A percentile compares a stretch with the other conserved stretches of the same genome.
Conservation (phyloP, 2,113 vertebrate genomes). For the Macrotis lagotis region DNA sequence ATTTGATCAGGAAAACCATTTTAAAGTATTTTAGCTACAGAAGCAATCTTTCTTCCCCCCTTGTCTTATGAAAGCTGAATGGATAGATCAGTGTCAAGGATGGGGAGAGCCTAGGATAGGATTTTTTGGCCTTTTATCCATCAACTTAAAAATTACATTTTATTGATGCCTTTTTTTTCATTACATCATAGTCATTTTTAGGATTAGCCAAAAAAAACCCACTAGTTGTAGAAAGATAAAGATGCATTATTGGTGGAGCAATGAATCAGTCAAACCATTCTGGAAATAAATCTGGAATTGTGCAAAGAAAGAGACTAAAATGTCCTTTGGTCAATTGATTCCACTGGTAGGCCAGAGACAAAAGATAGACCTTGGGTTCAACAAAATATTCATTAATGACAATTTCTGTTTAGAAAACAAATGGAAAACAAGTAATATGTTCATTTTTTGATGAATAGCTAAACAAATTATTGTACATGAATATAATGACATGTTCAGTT, state of each 20-base stretch:
- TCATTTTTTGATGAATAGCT: not conserved
- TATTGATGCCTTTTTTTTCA: not conserved
- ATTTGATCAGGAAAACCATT: conserved; percentile 86
- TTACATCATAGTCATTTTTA: not conserved
- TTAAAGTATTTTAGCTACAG: conserved; percentile 45
- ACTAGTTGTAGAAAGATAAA: not conserved
- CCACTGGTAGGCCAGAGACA: not conserved
- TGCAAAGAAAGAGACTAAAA: not conserved
- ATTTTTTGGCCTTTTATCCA: not conserved
- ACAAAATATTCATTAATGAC: not conserved
- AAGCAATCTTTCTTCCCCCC: not conserved
- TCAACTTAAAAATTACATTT: not conserved
- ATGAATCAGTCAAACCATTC: not conserved
- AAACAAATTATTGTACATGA: not conserved
- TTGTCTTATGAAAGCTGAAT: not conserved
- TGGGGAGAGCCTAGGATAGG: not conserved
- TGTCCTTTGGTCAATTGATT: not conserved
- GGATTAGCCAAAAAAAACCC: not conserved
- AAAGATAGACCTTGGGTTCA: not conserved
- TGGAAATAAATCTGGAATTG: not conserved
- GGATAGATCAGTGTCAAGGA: not conserved
- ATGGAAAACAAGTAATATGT: not conserved
- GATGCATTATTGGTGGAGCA: not conserved
- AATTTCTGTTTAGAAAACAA: not conserved
- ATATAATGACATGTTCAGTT: not conserved